Percentiles rank a stretch among this genome's conserved stretches.
phyloP scores from a whole-genome alignment of 1,140 invertebrate genomes.

The Centruroides sculpturatus region DNA sequence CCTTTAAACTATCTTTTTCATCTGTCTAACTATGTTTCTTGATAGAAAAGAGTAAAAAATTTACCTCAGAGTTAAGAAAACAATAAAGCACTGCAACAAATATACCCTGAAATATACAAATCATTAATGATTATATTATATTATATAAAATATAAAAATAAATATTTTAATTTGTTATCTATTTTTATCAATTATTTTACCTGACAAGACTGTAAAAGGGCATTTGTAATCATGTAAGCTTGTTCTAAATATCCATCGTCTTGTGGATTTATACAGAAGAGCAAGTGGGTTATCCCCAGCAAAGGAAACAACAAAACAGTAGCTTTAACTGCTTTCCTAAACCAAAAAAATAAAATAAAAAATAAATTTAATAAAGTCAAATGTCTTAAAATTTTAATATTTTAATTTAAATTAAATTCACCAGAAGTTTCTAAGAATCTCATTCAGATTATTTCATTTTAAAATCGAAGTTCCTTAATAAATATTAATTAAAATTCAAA shows the following conservation, averaged over 20 bases:
- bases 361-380: neutral
- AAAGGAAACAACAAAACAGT: slow-evolving; percentile 39
- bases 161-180: neutral
- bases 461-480: neutral
- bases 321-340: slow-evolving; percentile 39
- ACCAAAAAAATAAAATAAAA: neutral
- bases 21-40: neutral
- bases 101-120: slow-evolving; percentile 31
- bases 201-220: slow-evolving; percentile 37
- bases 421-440: neutral
- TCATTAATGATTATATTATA: neutral
- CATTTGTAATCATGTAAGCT: slow-evolving; percentile 35
- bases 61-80: slow-evolving; percentile 34
- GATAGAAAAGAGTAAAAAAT: no score
- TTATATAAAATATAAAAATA: no score
- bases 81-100: slow-evolving; percentile 38
- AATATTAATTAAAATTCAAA: neutral
- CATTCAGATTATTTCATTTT: neutral
- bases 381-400: neutral
- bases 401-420: neutral
- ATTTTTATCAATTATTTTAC: slow-evolving; percentile 20
- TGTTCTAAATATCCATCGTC: slow-evolving; percentile 22
- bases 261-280: slow-evolving; percentile 37
- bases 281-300: slow-evolving; percentile 35
- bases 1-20: neutral